phyloP scores from a whole-genome alignment of 2,888 invertebrate genomes.

The Dynastes maya region DNA sequence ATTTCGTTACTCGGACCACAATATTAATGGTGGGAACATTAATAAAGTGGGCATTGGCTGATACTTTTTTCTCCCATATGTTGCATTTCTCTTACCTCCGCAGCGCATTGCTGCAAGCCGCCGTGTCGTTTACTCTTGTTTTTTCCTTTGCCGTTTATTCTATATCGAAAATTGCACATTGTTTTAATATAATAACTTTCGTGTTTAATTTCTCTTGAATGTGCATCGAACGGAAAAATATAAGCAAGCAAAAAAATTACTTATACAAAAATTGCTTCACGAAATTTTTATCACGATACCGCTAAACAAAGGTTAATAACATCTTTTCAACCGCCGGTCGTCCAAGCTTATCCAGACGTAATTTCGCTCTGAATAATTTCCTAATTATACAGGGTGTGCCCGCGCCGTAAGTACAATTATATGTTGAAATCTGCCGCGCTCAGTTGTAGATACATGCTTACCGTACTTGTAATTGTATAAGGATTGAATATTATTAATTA shows the following conservation, averaged over 20 bases:
- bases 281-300: conserved; percentile 44
- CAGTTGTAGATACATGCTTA: conserved; percentile 13
- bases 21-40: conserved; percentile 48
- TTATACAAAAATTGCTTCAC: conserved; percentile 43
- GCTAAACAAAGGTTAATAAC: conserved; percentile 45
- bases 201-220: conserved; percentile 34
- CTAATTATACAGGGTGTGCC: conserved; percentile 44
- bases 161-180: conserved; percentile 39
- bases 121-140: not conserved
- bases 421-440: conserved; percentile 21
- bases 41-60: conserved; percentile 31
- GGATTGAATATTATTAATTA: conserved; percentile 12
- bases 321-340: conserved; percentile 38
- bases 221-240: conserved; percentile 15
- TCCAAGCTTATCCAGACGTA: conserved; percentile 39
- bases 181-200: conserved; percentile 32
- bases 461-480: conserved; percentile 15
- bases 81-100: conserved; percentile 14
- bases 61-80: conserved; percentile 32
- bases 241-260: conserved; percentile 25
- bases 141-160: conserved; percentile 13
- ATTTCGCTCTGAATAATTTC: conserved; percentile 47
- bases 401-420: conserved; percentile 17
- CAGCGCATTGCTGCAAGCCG: not conserved
- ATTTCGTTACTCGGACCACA: conserved; percentile 37